Evolutionary conservation across 1,140 invertebrate genomes (phyloP).

Genomic region (Drosophila equinoxialis): DNA sequence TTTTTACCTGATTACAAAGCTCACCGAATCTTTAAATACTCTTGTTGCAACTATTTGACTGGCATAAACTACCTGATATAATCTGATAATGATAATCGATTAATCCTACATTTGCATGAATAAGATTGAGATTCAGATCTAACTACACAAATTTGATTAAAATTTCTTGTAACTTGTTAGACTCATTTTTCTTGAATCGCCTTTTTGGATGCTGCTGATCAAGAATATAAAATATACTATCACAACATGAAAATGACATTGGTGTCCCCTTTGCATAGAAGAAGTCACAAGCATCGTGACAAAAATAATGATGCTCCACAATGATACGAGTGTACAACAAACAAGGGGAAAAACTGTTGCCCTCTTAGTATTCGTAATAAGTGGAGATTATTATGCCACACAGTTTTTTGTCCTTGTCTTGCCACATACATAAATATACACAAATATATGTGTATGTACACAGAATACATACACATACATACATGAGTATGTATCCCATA

Average conservation of each 20-base stretch:
- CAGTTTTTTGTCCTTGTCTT: conserved; percentile 9
- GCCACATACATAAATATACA: not conserved
- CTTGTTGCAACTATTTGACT: not conserved
- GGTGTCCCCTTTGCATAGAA: not conserved
- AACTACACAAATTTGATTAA: no score
- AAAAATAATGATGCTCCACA: conserved; percentile 3
- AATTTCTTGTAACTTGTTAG: no score
- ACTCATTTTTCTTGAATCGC: no score
- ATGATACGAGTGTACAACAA: conserved; percentile 9
- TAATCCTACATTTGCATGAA: no score
- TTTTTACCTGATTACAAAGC: conserved; percentile 34
- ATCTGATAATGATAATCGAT: no score
- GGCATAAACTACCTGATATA: no score
- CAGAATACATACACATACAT: not conserved
- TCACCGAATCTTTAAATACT: not conserved
- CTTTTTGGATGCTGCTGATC: no score
- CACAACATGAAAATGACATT: no score
- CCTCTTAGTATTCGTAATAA: conserved; percentile 42
- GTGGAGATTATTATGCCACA: conserved; percentile 43
- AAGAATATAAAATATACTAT: no score
- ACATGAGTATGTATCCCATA: not conserved
- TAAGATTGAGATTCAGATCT: no score
- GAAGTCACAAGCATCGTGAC: conserved; percentile 10
- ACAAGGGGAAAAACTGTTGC: conserved; percentile 1
- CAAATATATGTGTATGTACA: not conserved